These are phyloP conservation scores for Crenuchus spilurus DNA, from an alignment of 2,797 vertebrate genomes.

Conservation along the genomic window DNA sequence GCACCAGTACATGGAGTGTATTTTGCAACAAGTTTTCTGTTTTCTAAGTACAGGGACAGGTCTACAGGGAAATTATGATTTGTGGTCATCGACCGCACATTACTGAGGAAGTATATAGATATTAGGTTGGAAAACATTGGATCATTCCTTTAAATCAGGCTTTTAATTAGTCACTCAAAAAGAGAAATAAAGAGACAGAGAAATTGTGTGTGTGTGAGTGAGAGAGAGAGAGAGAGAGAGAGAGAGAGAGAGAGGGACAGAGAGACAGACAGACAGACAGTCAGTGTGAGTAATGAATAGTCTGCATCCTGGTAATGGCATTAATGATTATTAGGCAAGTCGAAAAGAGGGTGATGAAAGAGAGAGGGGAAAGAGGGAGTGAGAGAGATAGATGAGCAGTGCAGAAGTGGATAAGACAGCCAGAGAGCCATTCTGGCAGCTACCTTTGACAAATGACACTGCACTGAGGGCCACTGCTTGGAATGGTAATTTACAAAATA, in stretches of 20 bases:
- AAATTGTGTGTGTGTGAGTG: neutral
- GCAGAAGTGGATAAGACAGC: conserved; percentile 62
- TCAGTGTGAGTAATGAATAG: conserved; percentile 67
- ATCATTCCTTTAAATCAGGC: too few relatives aligned
- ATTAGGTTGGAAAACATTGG: too few relatives aligned
- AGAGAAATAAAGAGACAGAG: neutral
- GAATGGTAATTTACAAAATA: conserved; percentile 75
- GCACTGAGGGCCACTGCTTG: conserved; percentile 67
- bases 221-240: conserved; percentile 4
- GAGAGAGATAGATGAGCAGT: conserved; percentile 55
- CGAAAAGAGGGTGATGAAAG: conserved; percentile 63
- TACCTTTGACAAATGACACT: conserved; percentile 73
- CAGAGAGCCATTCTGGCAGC: conserved; percentile 66
- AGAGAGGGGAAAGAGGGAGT: conserved; percentile 32
- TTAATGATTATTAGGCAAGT: conserved; percentile 76
- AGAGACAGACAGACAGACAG: conserved; percentile 36
- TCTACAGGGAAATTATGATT: too few relatives aligned
- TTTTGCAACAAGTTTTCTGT: too few relatives aligned
- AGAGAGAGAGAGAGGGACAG: conserved; percentile 19
- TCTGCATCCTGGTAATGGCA: conserved; percentile 71
- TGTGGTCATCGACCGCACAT: too few relatives aligned
- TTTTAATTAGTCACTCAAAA: too few relatives aligned
- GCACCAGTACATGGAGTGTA: too few relatives aligned
- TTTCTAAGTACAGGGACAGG: too few relatives aligned
- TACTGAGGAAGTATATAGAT: too few relatives aligned